Evolutionary conservation across 2,888 invertebrate species (phyloP).

Genomic region (Matsumyia berberina): DNA sequence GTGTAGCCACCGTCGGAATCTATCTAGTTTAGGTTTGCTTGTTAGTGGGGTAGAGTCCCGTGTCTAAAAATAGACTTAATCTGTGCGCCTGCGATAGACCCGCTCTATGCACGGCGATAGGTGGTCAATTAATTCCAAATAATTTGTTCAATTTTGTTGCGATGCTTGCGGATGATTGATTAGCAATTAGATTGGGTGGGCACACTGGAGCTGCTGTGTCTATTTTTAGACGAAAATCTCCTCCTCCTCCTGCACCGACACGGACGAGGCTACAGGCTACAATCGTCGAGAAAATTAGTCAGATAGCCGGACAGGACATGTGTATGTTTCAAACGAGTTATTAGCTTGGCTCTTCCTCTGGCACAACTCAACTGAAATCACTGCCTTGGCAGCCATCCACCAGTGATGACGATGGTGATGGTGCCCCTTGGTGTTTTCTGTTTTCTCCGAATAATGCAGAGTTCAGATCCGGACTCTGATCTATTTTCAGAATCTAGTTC

Average conservation of each 20-base stretch:
- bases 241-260: slow-evolving; percentile 8
- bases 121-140: slow-evolving; percentile 73
- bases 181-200: slow-evolving; percentile 72
- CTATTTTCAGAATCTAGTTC: slow-evolving; percentile 65
- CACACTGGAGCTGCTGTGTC: slow-evolving; percentile 23
- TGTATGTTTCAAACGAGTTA: slow-evolving; percentile 72
- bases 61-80: slow-evolving; percentile 73
- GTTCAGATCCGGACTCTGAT: slow-evolving; percentile 26
- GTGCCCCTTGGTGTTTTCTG: slow-evolving; percentile 29
- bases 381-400: background rate
- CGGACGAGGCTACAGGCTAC: background rate
- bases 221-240: slow-evolving; percentile 62
- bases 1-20: slow-evolving; percentile 46
- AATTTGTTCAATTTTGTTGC: slow-evolving; percentile 75
- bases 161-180: slow-evolving; percentile 72
- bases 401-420: slow-evolving; percentile 3
- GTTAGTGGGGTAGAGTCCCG: slow-evolving; percentile 49
- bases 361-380: slow-evolving; percentile 12
- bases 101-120: slow-evolving; percentile 28
- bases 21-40: slow-evolving; percentile 63
- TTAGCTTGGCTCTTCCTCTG: slow-evolving; percentile 10
- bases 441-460: slow-evolving; percentile 54
- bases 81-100: slow-evolving; percentile 13
- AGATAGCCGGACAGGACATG: slow-evolving; percentile 55
- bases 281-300: slow-evolving; percentile 2